A percentile compares a stretch with the other conserved stretches of the same genome.
Evolutionary conservation across 1,140 invertebrate genomes (phyloP).

Genomic region (Apis cerana): DNA sequence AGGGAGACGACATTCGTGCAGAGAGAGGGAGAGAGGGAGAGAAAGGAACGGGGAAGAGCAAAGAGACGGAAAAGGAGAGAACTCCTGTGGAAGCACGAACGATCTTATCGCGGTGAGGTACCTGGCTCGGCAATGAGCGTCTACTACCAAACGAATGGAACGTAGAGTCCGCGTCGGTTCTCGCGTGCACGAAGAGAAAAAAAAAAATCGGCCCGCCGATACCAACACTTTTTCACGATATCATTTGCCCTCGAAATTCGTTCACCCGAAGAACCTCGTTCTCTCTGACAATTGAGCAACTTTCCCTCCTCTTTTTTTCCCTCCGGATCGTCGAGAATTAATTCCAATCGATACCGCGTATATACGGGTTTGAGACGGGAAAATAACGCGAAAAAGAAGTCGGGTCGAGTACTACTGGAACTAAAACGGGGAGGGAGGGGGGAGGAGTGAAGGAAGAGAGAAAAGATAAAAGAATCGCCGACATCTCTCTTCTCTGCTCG

Average conservation of each 20-base stretch:
- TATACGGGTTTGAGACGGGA: too few relatives aligned
- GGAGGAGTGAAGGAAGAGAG: neutral
- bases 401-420: too few relatives aligned
- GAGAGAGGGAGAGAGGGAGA: too few relatives aligned
- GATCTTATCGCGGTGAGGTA: slow-evolving; percentile 66
- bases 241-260: slow-evolving; percentile 29
- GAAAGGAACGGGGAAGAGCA: neutral
- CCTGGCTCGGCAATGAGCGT: slow-evolving; percentile 61
- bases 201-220: slow-evolving; percentile 2
- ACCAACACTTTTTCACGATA: slow-evolving; percentile 27
- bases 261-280: neutral
- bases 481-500: neutral
- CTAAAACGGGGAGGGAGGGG: too few relatives aligned
- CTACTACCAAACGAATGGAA: slow-evolving; percentile 57
- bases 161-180: slow-evolving; percentile 29
- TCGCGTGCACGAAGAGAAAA: slow-evolving; percentile 25
- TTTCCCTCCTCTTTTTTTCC: neutral
- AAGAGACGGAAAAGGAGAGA: slow-evolving; percentile 13
- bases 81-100: slow-evolving; percentile 52
- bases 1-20: slow-evolving; percentile 1
- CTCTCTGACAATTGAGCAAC: too few relatives aligned
- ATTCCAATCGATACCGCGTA: neutral
- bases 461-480: neutral
- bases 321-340: slow-evolving; percentile 12
- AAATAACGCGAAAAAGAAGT: too few relatives aligned